phyloP scores from a whole-genome alignment of 2,113 vertebrate species.

The Leucopsar rothschildi region DNA sequence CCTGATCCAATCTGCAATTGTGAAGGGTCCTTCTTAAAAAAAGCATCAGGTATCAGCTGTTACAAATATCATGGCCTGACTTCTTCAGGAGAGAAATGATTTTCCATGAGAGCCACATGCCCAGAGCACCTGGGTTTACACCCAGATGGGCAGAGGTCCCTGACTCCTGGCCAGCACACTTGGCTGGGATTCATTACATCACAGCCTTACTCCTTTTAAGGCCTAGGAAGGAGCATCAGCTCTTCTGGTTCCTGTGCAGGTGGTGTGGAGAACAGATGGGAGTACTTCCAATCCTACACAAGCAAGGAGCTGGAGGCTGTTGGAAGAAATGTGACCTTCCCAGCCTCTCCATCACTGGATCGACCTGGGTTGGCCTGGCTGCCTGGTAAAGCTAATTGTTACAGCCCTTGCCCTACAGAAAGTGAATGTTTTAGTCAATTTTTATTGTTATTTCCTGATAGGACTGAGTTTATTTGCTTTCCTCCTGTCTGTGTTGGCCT shows the following conservation, averaged over 20 bases:
- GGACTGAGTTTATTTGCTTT: background rate
- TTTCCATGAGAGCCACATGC: background rate
- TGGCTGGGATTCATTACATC: background rate
- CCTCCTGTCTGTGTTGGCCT: background rate
- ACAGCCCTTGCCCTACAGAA: background rate
- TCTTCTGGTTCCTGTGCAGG: background rate
- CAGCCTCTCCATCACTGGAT: background rate
- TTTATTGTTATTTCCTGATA: background rate
- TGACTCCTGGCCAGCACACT: background rate
- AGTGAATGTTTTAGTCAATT: background rate
- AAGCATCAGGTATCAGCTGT: background rate
- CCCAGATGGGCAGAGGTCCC: background rate
- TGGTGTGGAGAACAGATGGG: background rate
- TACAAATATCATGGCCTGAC: background rate
- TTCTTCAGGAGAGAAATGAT: background rate
- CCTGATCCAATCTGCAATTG: background rate
- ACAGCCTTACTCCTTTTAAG: fast-evolving
- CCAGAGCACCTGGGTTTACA: background rate
- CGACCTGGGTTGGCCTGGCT: background rate
- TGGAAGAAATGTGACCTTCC: background rate
- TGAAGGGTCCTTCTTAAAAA: background rate
- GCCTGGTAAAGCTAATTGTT: background rate
- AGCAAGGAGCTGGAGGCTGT: background rate
- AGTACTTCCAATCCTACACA: background rate
- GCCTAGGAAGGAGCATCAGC: background rate